Conservation (phyloP, 2,888 invertebrate genomes). For the Caenorhabditis imperialis region DNA sequence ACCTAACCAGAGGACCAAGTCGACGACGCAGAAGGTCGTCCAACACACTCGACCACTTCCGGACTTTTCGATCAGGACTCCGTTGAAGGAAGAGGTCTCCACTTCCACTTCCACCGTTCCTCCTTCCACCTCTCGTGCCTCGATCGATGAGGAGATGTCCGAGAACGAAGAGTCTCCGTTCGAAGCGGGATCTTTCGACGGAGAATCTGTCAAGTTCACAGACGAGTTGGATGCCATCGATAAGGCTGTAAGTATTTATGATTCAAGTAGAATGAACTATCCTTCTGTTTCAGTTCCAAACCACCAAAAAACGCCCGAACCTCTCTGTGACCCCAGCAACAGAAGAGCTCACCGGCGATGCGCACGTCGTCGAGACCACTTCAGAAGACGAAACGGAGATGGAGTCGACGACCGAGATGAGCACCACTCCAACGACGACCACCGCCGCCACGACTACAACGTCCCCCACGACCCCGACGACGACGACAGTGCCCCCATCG, state of each 20-base stretch:
- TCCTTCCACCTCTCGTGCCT: constrained; percentile 18
- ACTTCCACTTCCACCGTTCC: constrained; percentile 5
- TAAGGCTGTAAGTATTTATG: constrained; percentile 17
- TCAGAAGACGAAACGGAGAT: constrained; percentile 17
- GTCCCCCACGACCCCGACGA: constrained; percentile 17
- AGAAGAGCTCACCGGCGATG: constrained; percentile 18
- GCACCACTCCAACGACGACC: constrained; percentile 9
- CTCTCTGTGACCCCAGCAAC: constrained; percentile 3
- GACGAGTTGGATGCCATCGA: constrained; percentile 30
- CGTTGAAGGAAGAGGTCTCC: constrained; percentile 31
- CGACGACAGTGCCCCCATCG: constrained; percentile 19
- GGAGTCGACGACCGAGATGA: constrained; percentile 11
- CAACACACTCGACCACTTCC: constrained; percentile 48
- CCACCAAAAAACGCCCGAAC: constrained; percentile 29
- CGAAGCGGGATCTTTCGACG: constrained; percentile 41
- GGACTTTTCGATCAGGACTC: constrained; percentile 55
- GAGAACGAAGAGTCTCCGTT: constrained; percentile 48
- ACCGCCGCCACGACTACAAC: constrained; percentile 24
- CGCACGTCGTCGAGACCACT: constrained; percentile 16
- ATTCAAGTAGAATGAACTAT: no score
- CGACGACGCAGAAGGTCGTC: constrained; percentile 1
- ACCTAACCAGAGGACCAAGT: constrained; percentile 26
- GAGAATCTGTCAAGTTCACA: constrained; percentile 19
- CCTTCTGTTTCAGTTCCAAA: constrained; percentile 42
- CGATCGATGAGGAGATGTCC: constrained; percentile 30